Conservation (phyloP, 2,113 vertebrate species). For the Dicentrarchus labrax region DNA sequence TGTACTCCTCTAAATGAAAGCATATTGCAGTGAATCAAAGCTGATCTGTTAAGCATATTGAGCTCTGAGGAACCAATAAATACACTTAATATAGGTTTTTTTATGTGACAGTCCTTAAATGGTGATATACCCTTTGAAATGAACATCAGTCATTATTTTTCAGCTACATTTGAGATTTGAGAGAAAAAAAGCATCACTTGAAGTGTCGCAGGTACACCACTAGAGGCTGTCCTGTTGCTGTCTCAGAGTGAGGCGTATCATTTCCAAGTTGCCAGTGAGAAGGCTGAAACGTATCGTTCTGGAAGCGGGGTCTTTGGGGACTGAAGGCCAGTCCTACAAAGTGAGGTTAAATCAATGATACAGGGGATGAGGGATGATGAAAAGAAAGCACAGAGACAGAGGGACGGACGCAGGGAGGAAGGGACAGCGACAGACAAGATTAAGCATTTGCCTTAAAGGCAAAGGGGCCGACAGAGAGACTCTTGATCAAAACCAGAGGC, state of each 20-base stretch:
- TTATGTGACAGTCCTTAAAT: constrained; percentile 11
- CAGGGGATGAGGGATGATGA: constrained; percentile 61
- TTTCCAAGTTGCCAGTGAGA: constrained; percentile 8
- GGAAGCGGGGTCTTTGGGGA: constrained; percentile 31
- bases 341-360: constrained; percentile 71
- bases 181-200: constrained; percentile 23
- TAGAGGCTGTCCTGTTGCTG: constrained; percentile 79
- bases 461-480: constrained; percentile 29
- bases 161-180: not conserved
- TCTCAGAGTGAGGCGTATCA: constrained; percentile 19
- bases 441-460: constrained; percentile 58
- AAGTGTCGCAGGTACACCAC: constrained; percentile 60
- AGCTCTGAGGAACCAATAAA: not conserved
- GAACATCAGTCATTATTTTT: not conserved
- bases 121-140: not conserved
- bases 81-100: not conserved
- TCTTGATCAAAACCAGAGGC: constrained; percentile 62
- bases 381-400: constrained; percentile 41
- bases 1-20: not conserved
- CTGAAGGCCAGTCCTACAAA: constrained; percentile 47
- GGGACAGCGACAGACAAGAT: constrained; percentile 41
- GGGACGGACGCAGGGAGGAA: constrained; percentile 43
- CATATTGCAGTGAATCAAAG: constrained; percentile 11
- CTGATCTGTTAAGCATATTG: not conserved
- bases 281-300: constrained; percentile 23